Percentiles rank a stretch among this genome's conserved stretches.
phyloP scores from a whole-genome alignment of 1,140 invertebrate species.

The Batillaria attramentaria region DNA sequence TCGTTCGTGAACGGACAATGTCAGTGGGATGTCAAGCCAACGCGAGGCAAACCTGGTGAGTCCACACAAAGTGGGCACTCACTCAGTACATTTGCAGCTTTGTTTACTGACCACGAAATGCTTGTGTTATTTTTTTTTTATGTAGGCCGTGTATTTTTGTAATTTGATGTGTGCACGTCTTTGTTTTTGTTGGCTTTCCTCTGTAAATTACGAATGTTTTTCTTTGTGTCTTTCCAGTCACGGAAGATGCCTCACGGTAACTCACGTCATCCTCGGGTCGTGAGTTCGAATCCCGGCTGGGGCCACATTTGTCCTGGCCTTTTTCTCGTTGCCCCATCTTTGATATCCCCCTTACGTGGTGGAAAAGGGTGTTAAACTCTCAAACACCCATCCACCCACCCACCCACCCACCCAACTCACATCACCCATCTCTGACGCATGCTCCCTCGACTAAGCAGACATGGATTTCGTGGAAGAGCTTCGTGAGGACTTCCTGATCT shows the following conservation, averaged over 20 bases:
- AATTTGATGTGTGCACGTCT: not conserved
- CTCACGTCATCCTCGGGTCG: not conserved
- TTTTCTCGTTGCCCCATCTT: too few species aligned
- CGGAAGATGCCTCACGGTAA: not conserved
- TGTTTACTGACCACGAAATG: too few species aligned
- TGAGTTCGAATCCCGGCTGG: not conserved
- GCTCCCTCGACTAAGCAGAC: slow-evolving; percentile 13
- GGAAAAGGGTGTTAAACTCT: too few species aligned
- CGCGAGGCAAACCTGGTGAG: too few species aligned
- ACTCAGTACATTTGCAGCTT: too few species aligned
- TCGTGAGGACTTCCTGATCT: slow-evolving; percentile 53
- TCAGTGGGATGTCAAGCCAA: too few species aligned
- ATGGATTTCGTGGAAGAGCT: slow-evolving; percentile 57
- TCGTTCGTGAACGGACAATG: too few species aligned
- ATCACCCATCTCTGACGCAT: not conserved
- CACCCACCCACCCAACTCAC: not conserved
- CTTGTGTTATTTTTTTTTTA: not conserved
- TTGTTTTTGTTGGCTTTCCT: too few species aligned
- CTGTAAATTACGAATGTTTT: too few species aligned
- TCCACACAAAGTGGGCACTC: too few species aligned
- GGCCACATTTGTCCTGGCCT: too few species aligned
- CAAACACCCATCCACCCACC: not conserved
- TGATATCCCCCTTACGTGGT: too few species aligned
- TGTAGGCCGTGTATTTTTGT: not conserved
- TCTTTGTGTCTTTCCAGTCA: not conserved